Evolutionary conservation across 2,797 vertebrate species (phyloP), one percentile per base, ranked within the genome.

Genomic region (Macroramphosus scolopax): DNA sequence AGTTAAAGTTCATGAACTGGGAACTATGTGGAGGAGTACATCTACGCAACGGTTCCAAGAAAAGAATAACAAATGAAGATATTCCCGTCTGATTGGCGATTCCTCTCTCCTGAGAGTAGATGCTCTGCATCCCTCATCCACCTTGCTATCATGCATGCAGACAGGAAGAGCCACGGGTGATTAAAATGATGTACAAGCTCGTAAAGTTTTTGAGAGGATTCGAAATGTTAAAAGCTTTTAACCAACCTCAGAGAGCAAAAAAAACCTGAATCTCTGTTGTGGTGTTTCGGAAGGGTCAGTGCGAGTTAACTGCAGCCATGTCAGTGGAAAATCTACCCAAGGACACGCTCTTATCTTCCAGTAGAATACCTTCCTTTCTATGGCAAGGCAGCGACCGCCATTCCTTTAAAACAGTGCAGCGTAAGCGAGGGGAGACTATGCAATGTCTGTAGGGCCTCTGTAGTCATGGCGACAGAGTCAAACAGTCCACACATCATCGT

Each of bases 171-270:
- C 9, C 3, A 25, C 57, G 34, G 42, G 53, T 43, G 51, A 74
- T 87, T 81, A 79, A 82, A 86, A 80, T 83, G 62, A 87, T 78
- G 72, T 81, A 85, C 48, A 41, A 45, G 37, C 36, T 68, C 11
- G 6, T 82, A 75, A 86, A 77, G 36, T n/a, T 72, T 53, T 55
- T 28, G 43, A 74, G 56, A 64, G 49, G 49, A 75, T 78, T 69
- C 67, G 14, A 81, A 80, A 80, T 25, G 44, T 62, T 75, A 63
- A 84, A 83, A 73, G 63, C 48, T 46, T 49, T 36, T 22, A 25
- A 69, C 56, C 45, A 72, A 59, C 45, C 58, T 58, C 44, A 31
- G 44, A 72, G 36, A 73, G 20, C 3, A n/a, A n/a, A n/a, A 30
- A 68, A 81, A 64, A 56, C 20, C 14, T 22, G 48, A 45, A 58